Conservation (phyloP, 1,140 invertebrate genomes). For the Sipha flava region DNA sequence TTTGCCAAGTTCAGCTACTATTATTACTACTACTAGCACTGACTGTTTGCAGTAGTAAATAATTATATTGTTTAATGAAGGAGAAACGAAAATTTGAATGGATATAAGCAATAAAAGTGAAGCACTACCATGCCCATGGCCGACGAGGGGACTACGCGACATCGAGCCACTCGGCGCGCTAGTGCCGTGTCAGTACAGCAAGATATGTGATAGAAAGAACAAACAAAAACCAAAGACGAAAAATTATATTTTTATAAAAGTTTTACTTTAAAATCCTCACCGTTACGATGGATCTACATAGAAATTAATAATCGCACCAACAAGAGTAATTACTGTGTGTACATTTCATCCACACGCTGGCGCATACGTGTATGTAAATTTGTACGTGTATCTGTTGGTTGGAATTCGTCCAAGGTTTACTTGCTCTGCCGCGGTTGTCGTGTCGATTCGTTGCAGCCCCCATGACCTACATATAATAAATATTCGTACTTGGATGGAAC, state of each 20-base stretch:
- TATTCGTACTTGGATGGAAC: neutral
- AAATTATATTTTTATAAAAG: neutral
- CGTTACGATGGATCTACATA: no score
- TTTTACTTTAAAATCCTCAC: no score
- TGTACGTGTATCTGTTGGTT: neutral
- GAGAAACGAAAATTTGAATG: neutral
- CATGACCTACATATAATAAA: constrained; percentile 29
- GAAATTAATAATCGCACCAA: no score
- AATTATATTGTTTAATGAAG: no score
- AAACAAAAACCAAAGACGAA: neutral
- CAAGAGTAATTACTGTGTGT: no score
- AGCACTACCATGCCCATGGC: no score
- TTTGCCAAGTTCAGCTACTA: neutral
- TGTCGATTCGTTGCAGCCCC: constrained; percentile 24
- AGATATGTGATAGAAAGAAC: neutral
- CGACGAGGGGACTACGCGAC: no score
- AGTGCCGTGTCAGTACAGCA: neutral
- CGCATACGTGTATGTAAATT: neutral
- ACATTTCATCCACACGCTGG: neutral
- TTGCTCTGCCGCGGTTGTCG: constrained; percentile 9
- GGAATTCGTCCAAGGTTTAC: constrained; percentile 27
- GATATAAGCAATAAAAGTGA: no score
- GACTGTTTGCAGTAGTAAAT: no score
- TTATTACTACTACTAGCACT: no score
- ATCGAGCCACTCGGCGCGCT: neutral